These are phyloP conservation scores for Nomada flava DNA, from an alignment of 2,888 invertebrate genomes.

Conservation along the genomic window DNA sequence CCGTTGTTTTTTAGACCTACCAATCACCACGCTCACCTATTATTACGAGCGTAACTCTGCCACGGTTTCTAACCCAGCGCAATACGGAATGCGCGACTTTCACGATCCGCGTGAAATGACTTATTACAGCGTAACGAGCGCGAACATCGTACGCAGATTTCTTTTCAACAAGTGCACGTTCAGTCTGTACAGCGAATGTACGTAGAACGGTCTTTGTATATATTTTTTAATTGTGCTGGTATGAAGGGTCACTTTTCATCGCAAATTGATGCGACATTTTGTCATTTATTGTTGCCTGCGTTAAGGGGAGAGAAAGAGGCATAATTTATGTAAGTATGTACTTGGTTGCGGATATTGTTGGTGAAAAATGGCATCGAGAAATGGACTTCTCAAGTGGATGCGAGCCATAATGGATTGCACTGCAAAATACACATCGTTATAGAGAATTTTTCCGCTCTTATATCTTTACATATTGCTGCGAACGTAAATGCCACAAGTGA, in stretches of 20 bases:
- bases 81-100: slow-evolving; percentile 27
- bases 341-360: neutral
- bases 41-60: slow-evolving; percentile 21
- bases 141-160: no score
- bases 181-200: no score
- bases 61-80: neutral
- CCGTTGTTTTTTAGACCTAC: slow-evolving; percentile 58
- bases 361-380: neutral
- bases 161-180: no score
- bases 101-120: neutral
- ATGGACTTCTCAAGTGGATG: neutral
- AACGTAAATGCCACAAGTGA: slow-evolving; percentile 12
- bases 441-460: neutral
- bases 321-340: no score
- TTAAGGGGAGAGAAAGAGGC: no score
- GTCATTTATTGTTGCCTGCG: no score
- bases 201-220: no score
- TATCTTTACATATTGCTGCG: neutral
- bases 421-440: neutral
- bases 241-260: no score
- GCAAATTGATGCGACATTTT: no score
- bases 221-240: no score
- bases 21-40: slow-evolving; percentile 26
- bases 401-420: no score
- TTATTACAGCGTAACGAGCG: neutral